Conservation (phyloP, 2,888 invertebrate genomes). For the Harmothoe impar region DNA sequence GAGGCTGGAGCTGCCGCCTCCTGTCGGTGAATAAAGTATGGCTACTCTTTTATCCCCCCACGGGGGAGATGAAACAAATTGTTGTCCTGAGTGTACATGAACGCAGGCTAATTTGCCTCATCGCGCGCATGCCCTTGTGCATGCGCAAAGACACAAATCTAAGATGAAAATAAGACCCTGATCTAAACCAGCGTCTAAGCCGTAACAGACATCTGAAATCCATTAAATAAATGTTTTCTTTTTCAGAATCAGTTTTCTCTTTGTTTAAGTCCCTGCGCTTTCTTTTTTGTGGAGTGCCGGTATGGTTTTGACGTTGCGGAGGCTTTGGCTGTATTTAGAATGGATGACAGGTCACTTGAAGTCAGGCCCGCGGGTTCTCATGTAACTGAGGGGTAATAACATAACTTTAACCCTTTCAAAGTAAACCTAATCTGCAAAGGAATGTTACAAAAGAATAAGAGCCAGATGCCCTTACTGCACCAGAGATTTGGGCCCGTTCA, state of each 20-base stretch:
- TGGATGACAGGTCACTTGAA: no score
- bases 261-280: no score
- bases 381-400: no score
- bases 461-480: no score
- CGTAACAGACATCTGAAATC: constrained; percentile 19
- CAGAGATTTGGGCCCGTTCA: no score
- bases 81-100: background rate
- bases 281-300: no score
- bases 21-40: background rate
- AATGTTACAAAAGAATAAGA: no score
- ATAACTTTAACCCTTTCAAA: no score
- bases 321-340: background rate
- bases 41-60: background rate
- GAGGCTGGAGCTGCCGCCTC: background rate
- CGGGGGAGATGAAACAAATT: background rate
- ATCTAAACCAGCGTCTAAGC: background rate
- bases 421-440: no score
- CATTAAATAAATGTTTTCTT: background rate
- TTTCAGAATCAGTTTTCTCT: background rate
- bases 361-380: no score
- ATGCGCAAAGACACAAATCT: background rate
- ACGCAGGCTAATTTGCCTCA: background rate
- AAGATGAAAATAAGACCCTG: background rate
- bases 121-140: background rate
- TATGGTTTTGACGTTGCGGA: background rate